Conservation (phyloP, 1,140 invertebrate genomes). For the Saccostrea echinata region DNA sequence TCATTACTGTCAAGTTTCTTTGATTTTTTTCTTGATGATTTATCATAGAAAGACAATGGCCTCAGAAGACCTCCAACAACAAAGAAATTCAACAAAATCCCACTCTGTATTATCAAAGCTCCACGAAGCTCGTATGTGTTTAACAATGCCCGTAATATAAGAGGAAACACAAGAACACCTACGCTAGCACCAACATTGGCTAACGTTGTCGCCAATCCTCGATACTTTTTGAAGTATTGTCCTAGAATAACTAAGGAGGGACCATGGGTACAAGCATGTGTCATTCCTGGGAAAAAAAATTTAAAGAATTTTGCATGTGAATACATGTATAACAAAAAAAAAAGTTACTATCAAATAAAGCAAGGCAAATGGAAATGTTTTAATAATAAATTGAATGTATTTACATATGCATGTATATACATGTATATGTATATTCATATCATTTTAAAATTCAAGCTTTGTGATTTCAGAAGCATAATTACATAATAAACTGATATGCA, state of each 20-base stretch:
- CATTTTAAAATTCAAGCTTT: too few species aligned
- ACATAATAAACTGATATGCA: too few species aligned
- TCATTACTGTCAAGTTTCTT: background rate
- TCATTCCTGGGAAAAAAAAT: constrained; percentile 31
- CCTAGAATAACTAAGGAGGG: constrained; percentile 41
- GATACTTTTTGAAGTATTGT: constrained; percentile 49
- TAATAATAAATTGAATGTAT: too few species aligned
- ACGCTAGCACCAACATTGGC: constrained; percentile 47
- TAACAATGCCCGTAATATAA: constrained; percentile 38
- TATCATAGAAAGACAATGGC: constrained; percentile 44
- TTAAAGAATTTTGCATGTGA: background rate
- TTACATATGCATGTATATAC: background rate
- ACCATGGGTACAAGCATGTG: constrained; percentile 36
- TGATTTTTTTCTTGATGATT: background rate
- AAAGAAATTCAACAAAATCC: constrained; percentile 44
- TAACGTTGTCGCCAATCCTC: constrained; percentile 45
- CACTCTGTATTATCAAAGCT: constrained; percentile 44
- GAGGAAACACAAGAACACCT: constrained; percentile 32
- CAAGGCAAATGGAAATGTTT: too few species aligned
- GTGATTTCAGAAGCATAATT: too few species aligned
- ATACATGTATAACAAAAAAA: too few species aligned
- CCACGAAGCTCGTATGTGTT: constrained; percentile 40
- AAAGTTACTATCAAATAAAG: too few species aligned
- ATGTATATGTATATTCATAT: too few species aligned
- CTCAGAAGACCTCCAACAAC: constrained; percentile 43